Conservation (phyloP, 2,888 invertebrate genomes). For the Laspeyria flexula region DNA sequence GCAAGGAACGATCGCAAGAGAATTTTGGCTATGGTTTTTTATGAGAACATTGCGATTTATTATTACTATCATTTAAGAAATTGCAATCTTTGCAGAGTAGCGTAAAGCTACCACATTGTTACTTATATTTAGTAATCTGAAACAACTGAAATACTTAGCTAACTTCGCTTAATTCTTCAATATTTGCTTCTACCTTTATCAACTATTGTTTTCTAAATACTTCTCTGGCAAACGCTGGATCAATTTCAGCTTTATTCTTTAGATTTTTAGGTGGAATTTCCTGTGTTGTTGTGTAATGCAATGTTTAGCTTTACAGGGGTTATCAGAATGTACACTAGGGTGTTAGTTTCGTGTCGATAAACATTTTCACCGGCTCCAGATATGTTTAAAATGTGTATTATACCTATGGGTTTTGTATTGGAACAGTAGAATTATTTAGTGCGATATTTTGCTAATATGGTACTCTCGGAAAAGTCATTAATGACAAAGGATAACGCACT, state of each 20-base stretch:
- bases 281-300: background rate
- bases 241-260: background rate
- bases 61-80: too few species aligned
- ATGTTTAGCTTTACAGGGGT: slow-evolving; percentile 20
- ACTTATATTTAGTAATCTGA: background rate
- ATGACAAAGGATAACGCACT: too few species aligned
- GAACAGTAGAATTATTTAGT: background rate
- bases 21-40: too few species aligned
- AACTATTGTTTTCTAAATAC: slow-evolving; percentile 46
- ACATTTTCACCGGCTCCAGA: background rate
- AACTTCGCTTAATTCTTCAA: slow-evolving; percentile 28
- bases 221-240: background rate
- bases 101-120: too few species aligned
- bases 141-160: background rate
- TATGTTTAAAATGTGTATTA: background rate
- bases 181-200: slow-evolving; percentile 40
- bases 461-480: too few species aligned
- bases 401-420: background rate
- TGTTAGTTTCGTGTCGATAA: slow-evolving; percentile 6
- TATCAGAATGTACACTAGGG: slow-evolving; percentile 49
- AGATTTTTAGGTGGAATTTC: background rate
- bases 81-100: too few species aligned
- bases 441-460: too few species aligned
- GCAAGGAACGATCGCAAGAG: too few species aligned
- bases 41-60: too few species aligned